phyloP scores from a whole-genome alignment of 2,797 vertebrate genomes.

The Rallus crepitans region DNA sequence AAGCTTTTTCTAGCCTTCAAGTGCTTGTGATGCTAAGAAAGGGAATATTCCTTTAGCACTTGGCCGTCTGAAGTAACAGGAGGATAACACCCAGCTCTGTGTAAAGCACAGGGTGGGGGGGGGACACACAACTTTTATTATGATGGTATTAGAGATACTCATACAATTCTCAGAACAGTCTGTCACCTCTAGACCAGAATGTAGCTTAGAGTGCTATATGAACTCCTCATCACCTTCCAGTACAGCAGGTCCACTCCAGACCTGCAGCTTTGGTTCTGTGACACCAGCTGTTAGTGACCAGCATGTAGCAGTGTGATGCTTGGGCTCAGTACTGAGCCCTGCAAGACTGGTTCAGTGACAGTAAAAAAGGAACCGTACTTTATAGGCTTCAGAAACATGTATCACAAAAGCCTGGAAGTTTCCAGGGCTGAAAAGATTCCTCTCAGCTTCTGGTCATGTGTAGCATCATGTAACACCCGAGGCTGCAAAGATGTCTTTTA shows the following conservation, averaged over 20 bases:
- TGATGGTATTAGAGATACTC: too few relatives aligned
- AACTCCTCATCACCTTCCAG: not conserved
- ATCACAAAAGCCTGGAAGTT: not conserved
- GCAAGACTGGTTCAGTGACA: not conserved
- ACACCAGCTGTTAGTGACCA: not conserved
- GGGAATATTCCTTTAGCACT: not conserved
- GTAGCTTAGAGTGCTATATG: too few relatives aligned
- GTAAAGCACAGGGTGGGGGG: not conserved
- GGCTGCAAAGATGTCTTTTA: not conserved
- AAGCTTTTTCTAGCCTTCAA: not conserved
- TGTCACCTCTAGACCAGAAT: too few relatives aligned
- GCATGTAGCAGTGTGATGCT: fast-evolving
- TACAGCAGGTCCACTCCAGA: fast-evolving
- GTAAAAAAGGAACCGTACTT: not conserved
- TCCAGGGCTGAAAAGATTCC: not conserved
- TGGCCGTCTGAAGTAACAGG: not conserved
- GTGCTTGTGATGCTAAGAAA: not conserved
- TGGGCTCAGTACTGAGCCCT: not conserved
- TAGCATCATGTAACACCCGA: not conserved
- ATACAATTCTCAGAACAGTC: too few relatives aligned
- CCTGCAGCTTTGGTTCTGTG: not conserved
- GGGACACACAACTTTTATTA: too few relatives aligned
- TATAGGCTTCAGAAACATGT: not conserved
- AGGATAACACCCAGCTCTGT: not conserved
- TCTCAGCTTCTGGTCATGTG: not conserved